Conservation (phyloP, 2,888 invertebrate genomes). For the Latrodectus elegans region DNA sequence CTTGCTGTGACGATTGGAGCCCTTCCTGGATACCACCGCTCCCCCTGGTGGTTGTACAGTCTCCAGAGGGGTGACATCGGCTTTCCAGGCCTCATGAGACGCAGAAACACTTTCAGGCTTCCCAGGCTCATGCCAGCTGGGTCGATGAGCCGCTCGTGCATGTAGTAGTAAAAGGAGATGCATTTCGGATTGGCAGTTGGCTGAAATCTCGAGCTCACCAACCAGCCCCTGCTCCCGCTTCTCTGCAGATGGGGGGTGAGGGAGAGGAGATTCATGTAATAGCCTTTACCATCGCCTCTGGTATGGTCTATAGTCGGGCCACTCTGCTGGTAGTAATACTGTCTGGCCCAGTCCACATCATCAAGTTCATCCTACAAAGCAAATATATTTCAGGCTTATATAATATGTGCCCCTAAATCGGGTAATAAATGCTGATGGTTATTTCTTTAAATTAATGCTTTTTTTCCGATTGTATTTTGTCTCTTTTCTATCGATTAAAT, state of each 20-base stretch:
- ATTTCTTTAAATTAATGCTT: too few relatives aligned
- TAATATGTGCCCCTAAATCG: background rate
- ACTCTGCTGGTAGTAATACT: constrained; percentile 70
- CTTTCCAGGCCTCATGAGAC: constrained; percentile 51
- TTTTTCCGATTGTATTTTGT: too few relatives aligned
- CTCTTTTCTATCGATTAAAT: too few relatives aligned
- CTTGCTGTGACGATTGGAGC: constrained; percentile 45
- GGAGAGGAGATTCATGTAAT: constrained; percentile 61
- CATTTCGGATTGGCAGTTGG: constrained; percentile 73
- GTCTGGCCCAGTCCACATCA: constrained; percentile 72
- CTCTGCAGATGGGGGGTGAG: constrained; percentile 23
- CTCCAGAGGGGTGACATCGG: constrained; percentile 69
- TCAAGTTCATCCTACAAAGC: constrained; percentile 66
- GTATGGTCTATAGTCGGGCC: constrained; percentile 71
- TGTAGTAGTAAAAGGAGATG: constrained; percentile 78
- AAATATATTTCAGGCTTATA: background rate
- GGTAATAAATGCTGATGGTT: too few relatives aligned
- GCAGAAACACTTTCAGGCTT: constrained; percentile 74
- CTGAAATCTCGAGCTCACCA: constrained; percentile 72
- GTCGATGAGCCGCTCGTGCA: constrained; percentile 79
- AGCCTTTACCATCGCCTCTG: constrained; percentile 61
- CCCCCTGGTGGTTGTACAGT: constrained; percentile 74
- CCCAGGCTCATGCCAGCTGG: constrained; percentile 78
- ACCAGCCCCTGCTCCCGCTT: constrained; percentile 74
- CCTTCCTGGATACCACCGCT: constrained; percentile 76